A percentile compares a stretch with the other conserved stretches of the same genome.
Conservation (phyloP, 2,113 vertebrate species). For the Mustela nigripes region DNA sequence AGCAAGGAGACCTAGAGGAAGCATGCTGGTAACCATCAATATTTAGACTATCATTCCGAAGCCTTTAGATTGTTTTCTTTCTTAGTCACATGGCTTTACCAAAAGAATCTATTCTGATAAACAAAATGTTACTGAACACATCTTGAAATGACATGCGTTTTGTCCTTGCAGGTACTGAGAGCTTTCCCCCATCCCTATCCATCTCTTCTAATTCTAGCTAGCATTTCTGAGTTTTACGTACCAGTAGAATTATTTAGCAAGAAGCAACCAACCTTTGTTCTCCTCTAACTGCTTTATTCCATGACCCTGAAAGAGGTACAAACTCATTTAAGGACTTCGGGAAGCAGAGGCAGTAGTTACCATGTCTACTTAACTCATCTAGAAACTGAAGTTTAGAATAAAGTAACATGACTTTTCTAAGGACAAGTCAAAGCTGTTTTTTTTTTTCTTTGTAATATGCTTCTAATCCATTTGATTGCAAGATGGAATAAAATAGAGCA, state of each 20-base stretch:
- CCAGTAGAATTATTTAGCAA: neutral
- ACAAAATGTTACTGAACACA: conserved; percentile 17
- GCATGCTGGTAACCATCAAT: conserved; percentile 33
- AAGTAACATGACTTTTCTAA: neutral
- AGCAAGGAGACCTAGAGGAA: conserved; percentile 55
- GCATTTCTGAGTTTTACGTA: neutral
- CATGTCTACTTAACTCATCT: neutral
- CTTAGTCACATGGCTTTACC: conserved; percentile 54
- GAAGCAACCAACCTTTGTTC: neutral
- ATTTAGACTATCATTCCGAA: conserved; percentile 72
- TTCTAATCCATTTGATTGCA: neutral
- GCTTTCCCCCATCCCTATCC: neutral
- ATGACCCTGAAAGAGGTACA: neutral
- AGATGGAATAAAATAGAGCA: neutral
- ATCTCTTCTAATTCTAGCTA: neutral
- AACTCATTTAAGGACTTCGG: neutral
- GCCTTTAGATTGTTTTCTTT: conserved; percentile 56
- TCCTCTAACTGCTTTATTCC: neutral
- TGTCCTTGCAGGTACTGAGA: neutral
- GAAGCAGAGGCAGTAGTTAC: neutral
- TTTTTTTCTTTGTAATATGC: neutral
- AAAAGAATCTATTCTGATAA: conserved; percentile 60
- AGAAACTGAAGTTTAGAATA: neutral
- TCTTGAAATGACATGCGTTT: conserved; percentile 1
- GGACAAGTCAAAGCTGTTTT: neutral